These are phyloP conservation scores for Epinephelus fuscoguttatus DNA, from an alignment of 2,113 vertebrate species.

Conservation along the genomic window DNA sequence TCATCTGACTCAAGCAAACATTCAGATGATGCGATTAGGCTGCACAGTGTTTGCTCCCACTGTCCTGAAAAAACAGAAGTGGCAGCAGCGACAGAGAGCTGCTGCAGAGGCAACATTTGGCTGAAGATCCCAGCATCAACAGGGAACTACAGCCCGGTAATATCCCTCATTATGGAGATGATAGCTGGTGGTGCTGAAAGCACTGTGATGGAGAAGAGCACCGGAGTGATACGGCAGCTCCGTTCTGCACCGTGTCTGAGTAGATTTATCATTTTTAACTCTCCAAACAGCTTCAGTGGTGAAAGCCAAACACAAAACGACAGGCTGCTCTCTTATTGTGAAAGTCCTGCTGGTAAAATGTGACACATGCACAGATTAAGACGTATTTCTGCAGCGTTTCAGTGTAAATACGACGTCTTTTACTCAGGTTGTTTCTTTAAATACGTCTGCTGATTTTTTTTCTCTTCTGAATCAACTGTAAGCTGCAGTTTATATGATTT, in stretches of 20 bases:
- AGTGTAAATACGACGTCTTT: no score
- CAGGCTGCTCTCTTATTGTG: no score
- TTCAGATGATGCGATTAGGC: slow-evolving; percentile 18
- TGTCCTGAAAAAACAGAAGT: neutral
- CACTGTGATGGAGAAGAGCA: no score
- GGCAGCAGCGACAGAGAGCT: neutral
- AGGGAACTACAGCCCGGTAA: no score
- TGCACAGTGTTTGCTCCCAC: slow-evolving; percentile 24
- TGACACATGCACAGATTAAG: neutral
- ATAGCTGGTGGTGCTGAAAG: no score
- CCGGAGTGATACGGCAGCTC: neutral
- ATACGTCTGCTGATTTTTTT: no score
- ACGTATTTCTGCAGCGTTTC: neutral
- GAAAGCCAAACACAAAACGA: neutral
- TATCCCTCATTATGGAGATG: no score
- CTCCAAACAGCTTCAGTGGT: neutral
- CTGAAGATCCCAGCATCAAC: neutral
- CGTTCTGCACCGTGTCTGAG: neutral
- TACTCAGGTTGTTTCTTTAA: no score
- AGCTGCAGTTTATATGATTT: no score
- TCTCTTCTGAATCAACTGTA: no score
- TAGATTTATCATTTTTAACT: neutral
- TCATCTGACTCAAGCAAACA: neutral
- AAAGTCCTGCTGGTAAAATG: neutral
- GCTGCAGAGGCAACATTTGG: slow-evolving; percentile 38